Base-by-base conservation (phyloP, 2,113 vertebrate species). In the Centropus unirufus region DNA sequence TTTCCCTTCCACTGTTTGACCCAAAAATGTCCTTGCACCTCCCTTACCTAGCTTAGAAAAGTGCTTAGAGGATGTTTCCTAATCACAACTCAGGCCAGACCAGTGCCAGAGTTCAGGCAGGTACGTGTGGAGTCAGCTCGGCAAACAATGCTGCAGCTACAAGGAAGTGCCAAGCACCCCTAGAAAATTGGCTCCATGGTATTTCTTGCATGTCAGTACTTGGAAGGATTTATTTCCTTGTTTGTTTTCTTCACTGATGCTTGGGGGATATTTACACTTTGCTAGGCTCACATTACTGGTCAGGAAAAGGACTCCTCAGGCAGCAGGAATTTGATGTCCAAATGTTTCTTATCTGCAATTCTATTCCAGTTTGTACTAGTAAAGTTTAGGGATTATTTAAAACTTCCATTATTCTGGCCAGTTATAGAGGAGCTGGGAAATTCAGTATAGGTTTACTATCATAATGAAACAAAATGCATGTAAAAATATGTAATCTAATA, bases 211-310 rank as follows among this genome's bases (percentile, higher is more conserved):
- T 67, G 59, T 88, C 73, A 83, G 55, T 11, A 14, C 51, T 47
- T 74, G 72, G 34, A 23, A 86, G 83, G 72, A 96, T 96, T 97
- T 96, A 93, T 88, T 77, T 77, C 68, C 63, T 74, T 88, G 24
- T 80, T 94, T 92, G 40, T 59, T 96, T 94, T 93, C 79, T 67
- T 66, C 86, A 74, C 18, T 59, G 30, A 15, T 83, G 68, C 61
- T 67, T 42, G 55, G 27, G 27, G 36, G 47, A 77, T 74, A 74
- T 90, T 92, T 94, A 69, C 67, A 22, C 85, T 80, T 90, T 74
- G n/a, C 47, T 81, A 70, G 47, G 68, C 47, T 94, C 32, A 76
- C 14, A 6, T 62, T 83, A 72, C 42, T 58, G 62, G 40, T 79
- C 62, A 61, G 58, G 36, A 61, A 85, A 82, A 91, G 46, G 62